Evolutionary conservation across 2,888 invertebrate genomes (phyloP), one percentile per base, ranked within the genome.

Genomic region (Sinohyriopsis cumingii): DNA sequence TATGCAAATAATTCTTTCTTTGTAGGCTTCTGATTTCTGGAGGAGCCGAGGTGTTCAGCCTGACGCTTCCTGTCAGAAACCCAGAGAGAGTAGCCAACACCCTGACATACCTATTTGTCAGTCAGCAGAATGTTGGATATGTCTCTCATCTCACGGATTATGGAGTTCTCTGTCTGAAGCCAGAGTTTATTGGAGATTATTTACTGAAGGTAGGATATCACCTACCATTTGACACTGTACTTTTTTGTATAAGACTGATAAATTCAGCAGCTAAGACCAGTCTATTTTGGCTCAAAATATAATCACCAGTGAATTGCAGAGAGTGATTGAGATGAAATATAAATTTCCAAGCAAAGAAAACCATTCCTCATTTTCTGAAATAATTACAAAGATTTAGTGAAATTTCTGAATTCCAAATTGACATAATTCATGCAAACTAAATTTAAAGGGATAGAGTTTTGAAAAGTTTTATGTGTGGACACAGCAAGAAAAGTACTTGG

Each of bases 101-200:
- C n/a, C 67, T 87, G 54, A 80, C 82, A 7, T 85, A 84, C 73
- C 78, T 86, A 24, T 86, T 87, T 75, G 82, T 83, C 9, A 72
- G 72, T 62, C 71, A 76, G 33, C 69, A 73, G 61, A 72, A 71
- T 53, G 72, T 76, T 55, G 67, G 60, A 33, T 64, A 72, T 24
- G 73, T 72, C 1, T 61, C 69, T n/a, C 67, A 75, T 25, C 74
- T 85, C 24, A 69, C 80, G 28, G 80, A 82, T 7, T 76, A 78
- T 68, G 86, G 86, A 1, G 77, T 86, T 7, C 73, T 84, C 55
- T 87, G 86, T 72, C 71, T 86, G n/a, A 74, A 73, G 56, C 84
- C 85, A 24, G 82, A 84, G 22, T 88, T 80, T 68, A 86, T 88
- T 59, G 83, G 83, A 56, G 87, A 86, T 72, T 86, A 75, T 64